Evolutionary conservation across 1,140 invertebrate species (phyloP), one percentile per base, ranked within the genome.

Genomic region (Tetragonula clypearis): DNA sequence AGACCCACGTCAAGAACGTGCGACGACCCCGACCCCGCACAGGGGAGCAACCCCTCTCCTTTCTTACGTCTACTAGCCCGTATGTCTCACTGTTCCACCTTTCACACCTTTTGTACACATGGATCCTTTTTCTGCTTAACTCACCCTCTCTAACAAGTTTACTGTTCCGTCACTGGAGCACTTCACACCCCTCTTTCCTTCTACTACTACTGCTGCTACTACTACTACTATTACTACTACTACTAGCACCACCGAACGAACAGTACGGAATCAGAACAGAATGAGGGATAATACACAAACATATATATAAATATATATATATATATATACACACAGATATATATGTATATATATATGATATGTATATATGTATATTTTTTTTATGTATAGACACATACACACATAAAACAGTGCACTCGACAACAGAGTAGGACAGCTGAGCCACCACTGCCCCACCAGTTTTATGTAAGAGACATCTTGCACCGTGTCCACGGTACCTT

Each of bases 1-100:
- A 93, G 92, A 92, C 93, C 91, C 92, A 88, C 91, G 89, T 92
- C 92, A 93, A 93, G 93, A 94, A 93, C 93, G 94, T 94, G 90
- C 94, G 93, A 94, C 93, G 94, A 95, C 94, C 93, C 93, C 93
- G 90, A 94, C 88, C 90, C 88, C 92, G 89, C 88, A 69, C 85
- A 82, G 72, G 69, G 80, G 75, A 84, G 81, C 80, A 89, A 83
- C 83, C 91, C 82, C 86, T 82, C 79, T 81, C 21, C 55, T 69
- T 81, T 79, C 76, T 86, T 84, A 79, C 56, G 11, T 56, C 66
- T 73, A 49, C 23, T 23, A 62, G n/a, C 15, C 49, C 55, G 75
- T 56, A 49, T 69, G 6, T 69, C 71, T 79, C 58, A 81, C 58
- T 80, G 62, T 81, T 74, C 60, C 78, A 85, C 79, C 79, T 80